Base-by-base conservation (phyloP, 2,888 invertebrate species). In the Callyntrura sp. region DNA sequence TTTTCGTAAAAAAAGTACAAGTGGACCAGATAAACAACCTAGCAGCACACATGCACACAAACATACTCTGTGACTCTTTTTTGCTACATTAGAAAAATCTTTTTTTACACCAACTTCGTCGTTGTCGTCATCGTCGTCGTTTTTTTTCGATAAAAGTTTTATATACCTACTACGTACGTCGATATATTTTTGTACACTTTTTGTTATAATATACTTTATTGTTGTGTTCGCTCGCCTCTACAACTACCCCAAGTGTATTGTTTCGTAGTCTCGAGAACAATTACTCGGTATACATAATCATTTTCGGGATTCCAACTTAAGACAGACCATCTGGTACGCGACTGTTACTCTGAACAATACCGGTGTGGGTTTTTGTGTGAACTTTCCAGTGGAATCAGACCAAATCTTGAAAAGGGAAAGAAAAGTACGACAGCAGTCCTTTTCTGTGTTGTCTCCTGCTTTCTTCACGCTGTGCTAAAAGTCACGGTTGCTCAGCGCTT, bases 11-110 rank as follows among this genome's bases (percentile, higher is more conserved):
- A 70, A 84, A 70, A 84, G 84, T 84, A 84, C 84, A 84, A 84
- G 84, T 84, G 85, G 73, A 85, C 73, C 85, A 85, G 68, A 84
- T 35, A 79, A 60, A 23, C 85, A 76, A 82, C 48, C 14, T 57
- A 60, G 57, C 55, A 51, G 57, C 55, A 51, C n/a, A n/a, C n/a
- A 57, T 23, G 9, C 20, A 45, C 43, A 35, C 57, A 35, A 76
- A n/a, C 25, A 43, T 17, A 60, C 48, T n/a, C n/a, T 85, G 85
- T 76, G 76, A 85, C 73, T 85, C 55, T 57, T 43, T 82, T 79
- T 82, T 82, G 82, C 65, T 82, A 82, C 65, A 65, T 45, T 60
- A 12, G n/a, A 45, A 82, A 62, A 48, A 20, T 9, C 17, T 57
- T 79, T 79, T 62, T 60, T 85, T 85, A 70, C 57, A 79, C 35